These are phyloP conservation scores for Synergus gifuensis DNA, from an alignment of 2,888 invertebrate species.

Conservation along the genomic window DNA sequence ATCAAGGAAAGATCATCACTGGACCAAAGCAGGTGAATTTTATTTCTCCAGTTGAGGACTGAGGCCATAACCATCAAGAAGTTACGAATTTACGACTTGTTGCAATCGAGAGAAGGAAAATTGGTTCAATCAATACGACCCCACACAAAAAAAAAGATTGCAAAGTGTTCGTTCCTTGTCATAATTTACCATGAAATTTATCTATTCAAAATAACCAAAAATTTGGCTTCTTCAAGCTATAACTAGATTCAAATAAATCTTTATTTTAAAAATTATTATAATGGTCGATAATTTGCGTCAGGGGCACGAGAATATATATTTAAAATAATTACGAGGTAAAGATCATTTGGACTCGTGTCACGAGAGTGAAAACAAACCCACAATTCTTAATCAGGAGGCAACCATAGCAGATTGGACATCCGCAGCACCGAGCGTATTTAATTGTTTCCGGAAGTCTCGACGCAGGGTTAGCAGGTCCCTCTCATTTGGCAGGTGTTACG, in stretches of 20 bases:
- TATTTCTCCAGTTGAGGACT: background rate
- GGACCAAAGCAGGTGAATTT: conserved; percentile 9
- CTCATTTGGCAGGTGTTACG: conserved; percentile 58
- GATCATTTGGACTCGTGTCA: conserved; percentile 11
- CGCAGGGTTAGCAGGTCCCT: conserved; percentile 51
- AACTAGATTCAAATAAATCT: background rate
- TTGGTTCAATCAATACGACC: background rate
- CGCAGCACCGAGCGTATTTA: conserved; percentile 14
- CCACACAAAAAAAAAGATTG: background rate
- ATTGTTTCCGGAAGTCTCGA: conserved; percentile 52
- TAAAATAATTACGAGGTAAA: conserved; percentile 12
- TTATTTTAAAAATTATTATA: background rate
- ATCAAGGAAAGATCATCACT: conserved; percentile 17
- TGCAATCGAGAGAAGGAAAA: background rate
- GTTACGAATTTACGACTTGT: conserved; percentile 15
- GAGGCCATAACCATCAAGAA: conserved; percentile 20
- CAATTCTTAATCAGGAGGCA: conserved; percentile 30
- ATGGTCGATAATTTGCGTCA: background rate
- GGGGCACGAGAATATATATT: conserved; percentile 3
- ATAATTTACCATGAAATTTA: background rate
- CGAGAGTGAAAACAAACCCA: conserved; percentile 25
- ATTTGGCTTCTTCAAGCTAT: background rate
- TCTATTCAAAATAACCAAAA: background rate
- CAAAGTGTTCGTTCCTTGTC: background rate
- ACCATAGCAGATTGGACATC: conserved; percentile 31